Evolutionary conservation across 2,888 invertebrate genomes (phyloP).

Genomic region (Sylvicola cinctus): DNA sequence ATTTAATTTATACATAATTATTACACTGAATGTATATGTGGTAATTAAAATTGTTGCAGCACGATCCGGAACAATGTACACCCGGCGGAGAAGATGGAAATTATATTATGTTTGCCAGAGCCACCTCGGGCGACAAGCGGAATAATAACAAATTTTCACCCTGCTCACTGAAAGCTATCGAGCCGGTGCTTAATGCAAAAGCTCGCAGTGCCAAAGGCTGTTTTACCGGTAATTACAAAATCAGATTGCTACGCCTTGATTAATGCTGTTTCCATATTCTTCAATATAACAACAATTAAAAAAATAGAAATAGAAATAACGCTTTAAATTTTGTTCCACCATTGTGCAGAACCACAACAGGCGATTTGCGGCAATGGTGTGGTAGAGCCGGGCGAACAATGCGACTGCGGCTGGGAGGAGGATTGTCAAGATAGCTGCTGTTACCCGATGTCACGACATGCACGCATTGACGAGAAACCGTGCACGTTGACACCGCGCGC

Average conservation of each 20-base stretch:
- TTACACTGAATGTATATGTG: conserved; percentile 2
- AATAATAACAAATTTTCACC: conserved; percentile 96
- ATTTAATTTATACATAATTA: background rate
- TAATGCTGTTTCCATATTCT: conserved; percentile 9
- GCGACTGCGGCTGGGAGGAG: conserved; percentile 97
- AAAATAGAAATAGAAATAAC: background rate
- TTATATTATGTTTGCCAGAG: conserved; percentile 98
- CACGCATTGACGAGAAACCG: conserved; percentile 56
- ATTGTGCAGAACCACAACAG: conserved; percentile 57
- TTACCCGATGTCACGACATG: conserved; percentile 67
- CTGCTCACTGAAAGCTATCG: conserved; percentile 81
- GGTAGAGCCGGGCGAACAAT: conserved; percentile 90
- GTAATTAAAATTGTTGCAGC: conserved; percentile 32
- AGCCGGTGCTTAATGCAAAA: conserved; percentile 79
- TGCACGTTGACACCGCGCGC: conserved; percentile 61
- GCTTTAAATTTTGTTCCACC: background rate
- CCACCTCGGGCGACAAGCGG: conserved; percentile 91
- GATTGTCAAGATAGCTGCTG: conserved; percentile 91
- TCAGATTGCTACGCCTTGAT: background rate
- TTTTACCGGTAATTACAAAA: conserved; percentile 51
- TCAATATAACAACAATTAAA: conserved; percentile 55
- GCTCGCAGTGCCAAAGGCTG: conserved; percentile 80
- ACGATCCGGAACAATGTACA: conserved; percentile 85
- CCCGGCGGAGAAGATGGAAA: conserved; percentile 94
- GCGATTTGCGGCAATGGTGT: conserved; percentile 97